A percentile compares a stretch with the other conserved stretches of the same genome.
Conservation (phyloP, 2,797 vertebrate species). For the Sebastes hubbsi region DNA sequence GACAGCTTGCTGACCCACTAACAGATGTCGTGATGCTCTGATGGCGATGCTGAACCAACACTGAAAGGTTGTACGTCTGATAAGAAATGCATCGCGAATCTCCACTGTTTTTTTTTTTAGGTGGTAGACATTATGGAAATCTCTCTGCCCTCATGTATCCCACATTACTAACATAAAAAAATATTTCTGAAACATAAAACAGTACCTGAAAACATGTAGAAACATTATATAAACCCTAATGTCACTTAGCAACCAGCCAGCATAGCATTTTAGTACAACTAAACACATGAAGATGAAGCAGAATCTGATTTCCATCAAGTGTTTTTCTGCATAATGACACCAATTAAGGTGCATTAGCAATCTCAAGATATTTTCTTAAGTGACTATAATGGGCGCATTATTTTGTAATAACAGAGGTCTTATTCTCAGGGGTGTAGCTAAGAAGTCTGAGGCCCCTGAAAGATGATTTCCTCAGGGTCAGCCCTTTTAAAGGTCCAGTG, state of each 20-base stretch:
- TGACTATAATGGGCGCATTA: constrained; percentile 50
- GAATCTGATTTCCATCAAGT: constrained; percentile 28
- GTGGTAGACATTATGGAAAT: neutral
- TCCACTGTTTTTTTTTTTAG: neutral
- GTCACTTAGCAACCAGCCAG: neutral
- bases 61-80: constrained; percentile 20
- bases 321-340: constrained; percentile 53
- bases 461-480: constrained; percentile 7
- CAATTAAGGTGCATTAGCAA: constrained; percentile 53
- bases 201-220: neutral
- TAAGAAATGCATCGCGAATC: constrained; percentile 1
- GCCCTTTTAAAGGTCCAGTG: neutral
- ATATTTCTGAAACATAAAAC: neutral
- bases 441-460: constrained; percentile 20
- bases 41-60: neutral
- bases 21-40: constrained; percentile 51
- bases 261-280: neutral
- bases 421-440: constrained; percentile 22
- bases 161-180: neutral
- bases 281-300: constrained; percentile 1
- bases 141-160: neutral
- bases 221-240: neutral
- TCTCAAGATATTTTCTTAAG: constrained; percentile 50
- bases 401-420: constrained; percentile 38
- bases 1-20: constrained; percentile 35